Evolutionary conservation across 2,888 invertebrate genomes (phyloP), one percentile per base, ranked within the genome.

Genomic region (Mystacides longicornis): DNA sequence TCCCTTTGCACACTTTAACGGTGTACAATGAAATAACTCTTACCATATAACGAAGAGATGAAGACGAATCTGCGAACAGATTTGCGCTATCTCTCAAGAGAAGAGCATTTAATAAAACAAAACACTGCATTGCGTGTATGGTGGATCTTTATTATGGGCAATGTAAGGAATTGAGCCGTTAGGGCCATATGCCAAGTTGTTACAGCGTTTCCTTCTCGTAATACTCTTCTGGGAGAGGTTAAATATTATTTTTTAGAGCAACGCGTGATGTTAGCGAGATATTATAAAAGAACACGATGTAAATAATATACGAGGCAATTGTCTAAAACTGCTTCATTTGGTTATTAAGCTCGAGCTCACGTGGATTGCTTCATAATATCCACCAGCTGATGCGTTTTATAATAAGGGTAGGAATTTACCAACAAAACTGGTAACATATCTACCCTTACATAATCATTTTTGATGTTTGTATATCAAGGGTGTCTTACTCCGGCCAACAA

Each of bases 71-170:
- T n/a, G n/a, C n/a, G n/a, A n/a, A n/a, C n/a, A n/a, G n/a, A n/a
- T n/a, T n/a, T n/a, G n/a, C n/a, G n/a, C n/a, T n/a, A n/a, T n/a
- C n/a, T 37, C 3, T 14, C 3, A 37, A 7, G 14, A 37, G 14
- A 37, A 14, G 14, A 37, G 37, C 20, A 14, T 45, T 45, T 45
- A 45, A 45, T 45, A 45, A 45, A 20, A 45, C 7, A 23, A 31
- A 22, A 23, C 48, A 53, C 53, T 48, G 53, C 53, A 53, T 53
- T 53, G 53, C 53, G 53, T 53, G 53, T 31, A 46, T 48, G 48
- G 31, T 47, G 53, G 21, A 46, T 14, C 31, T 48, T 48, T 53
- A 53, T 47, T 53, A 33, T 19, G 18, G 19, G 31, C 23, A 48
- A 53, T 45, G 33, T 53, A 31, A 21, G 53, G 37, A 53, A 53